Percentiles rank a stretch among this genome's conserved stretches.
Conservation (phyloP, 2,888 invertebrate species). For the Drosophila lutescens region DNA sequence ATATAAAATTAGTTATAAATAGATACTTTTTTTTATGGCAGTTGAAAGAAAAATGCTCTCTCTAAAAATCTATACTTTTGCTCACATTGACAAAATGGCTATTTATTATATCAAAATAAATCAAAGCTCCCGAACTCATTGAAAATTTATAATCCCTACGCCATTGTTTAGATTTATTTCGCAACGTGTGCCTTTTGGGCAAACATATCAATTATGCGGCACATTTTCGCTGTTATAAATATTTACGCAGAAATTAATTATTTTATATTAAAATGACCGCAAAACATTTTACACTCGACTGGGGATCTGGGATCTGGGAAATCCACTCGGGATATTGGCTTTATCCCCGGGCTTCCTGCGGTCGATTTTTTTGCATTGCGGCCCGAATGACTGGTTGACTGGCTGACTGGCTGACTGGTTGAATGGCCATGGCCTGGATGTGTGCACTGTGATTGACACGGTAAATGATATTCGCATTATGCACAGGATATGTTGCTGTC, state of each 20-base stretch:
- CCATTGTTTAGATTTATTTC: slow-evolving; percentile 5
- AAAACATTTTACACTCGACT: slow-evolving; percentile 73
- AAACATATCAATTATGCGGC: slow-evolving; percentile 74
- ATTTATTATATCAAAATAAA: neutral
- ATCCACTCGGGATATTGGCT: slow-evolving; percentile 46
- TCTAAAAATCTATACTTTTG: neutral
- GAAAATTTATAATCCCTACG: neutral
- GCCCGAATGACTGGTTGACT: slow-evolving; percentile 19
- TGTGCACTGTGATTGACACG: slow-evolving; percentile 66
- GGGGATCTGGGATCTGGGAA: slow-evolving; percentile 45
- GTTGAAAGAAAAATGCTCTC: neutral
- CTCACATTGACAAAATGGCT: neutral
- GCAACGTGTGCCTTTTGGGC: slow-evolving; percentile 7
- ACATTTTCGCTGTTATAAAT: slow-evolving; percentile 77
- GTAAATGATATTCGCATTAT: slow-evolving; percentile 77
- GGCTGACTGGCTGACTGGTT: slow-evolving; percentile 41
- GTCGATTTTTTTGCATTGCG: slow-evolving; percentile 3
- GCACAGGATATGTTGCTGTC: slow-evolving; percentile 70
- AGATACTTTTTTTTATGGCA: no score
- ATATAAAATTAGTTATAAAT: no score
- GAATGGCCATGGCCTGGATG: slow-evolving; percentile 44
- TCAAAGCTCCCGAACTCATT: neutral
- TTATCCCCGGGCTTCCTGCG: slow-evolving; percentile 25
- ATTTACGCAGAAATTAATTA: slow-evolving; percentile 80
- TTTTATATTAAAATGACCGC: slow-evolving; percentile 81